Evolutionary conservation across 2,113 vertebrate genomes (phyloP).

Genomic region (Urocitellus parryii): DNA sequence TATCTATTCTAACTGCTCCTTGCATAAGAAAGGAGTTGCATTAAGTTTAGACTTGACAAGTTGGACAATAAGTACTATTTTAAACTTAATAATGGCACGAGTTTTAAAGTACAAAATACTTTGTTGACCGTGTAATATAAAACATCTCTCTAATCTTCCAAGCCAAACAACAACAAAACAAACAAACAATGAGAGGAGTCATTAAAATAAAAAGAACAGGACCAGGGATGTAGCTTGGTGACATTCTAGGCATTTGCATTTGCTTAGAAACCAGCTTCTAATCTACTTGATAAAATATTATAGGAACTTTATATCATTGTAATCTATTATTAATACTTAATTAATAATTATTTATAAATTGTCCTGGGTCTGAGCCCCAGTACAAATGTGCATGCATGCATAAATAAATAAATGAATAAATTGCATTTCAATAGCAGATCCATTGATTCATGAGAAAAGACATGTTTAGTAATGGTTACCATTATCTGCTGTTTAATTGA

Average conservation of each 20-base stretch:
- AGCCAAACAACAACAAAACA: neutral
- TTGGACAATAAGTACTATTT: neutral
- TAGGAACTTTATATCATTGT: neutral
- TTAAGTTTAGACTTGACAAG: slow-evolving; percentile 43
- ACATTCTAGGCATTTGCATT: no score
- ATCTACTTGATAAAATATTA: slow-evolving; percentile 1
- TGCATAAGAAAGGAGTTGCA: neutral
- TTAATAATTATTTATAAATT: no score
- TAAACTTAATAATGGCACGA: neutral
- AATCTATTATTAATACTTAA: neutral
- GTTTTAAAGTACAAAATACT: slow-evolving; percentile 38
- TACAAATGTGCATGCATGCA: neutral
- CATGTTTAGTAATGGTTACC: neutral
- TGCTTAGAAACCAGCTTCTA: neutral
- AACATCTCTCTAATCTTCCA: neutral
- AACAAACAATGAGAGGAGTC: neutral
- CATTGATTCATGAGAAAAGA: neutral
- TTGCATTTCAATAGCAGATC: slow-evolving; percentile 19
- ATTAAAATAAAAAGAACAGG: neutral
- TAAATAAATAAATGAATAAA: neutral
- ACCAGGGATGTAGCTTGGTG: neutral
- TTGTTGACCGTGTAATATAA: neutral
- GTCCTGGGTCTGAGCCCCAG: neutral
- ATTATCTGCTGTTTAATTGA: neutral
- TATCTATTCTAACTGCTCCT: neutral